A percentile compares a stretch with the other conserved stretches of the same genome.
Conservation (phyloP, 2,113 vertebrate genomes). For the Gulo gulo region DNA sequence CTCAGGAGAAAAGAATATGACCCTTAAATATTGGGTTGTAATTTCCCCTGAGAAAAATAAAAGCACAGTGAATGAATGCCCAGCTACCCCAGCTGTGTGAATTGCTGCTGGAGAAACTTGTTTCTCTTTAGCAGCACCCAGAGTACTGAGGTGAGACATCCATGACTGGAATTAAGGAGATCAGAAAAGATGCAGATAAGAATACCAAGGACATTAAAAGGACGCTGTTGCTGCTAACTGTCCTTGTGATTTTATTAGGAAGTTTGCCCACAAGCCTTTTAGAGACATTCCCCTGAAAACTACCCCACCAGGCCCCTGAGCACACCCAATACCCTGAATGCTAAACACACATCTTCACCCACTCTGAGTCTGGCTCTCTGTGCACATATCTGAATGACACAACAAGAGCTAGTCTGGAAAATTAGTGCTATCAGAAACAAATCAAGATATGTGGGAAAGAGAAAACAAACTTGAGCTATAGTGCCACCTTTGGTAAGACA, state of each 20-base stretch:
- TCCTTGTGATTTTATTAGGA: background rate
- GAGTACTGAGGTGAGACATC: background rate
- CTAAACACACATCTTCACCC: background rate
- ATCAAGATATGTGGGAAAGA: background rate
- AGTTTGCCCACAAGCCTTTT: background rate
- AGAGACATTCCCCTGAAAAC: background rate
- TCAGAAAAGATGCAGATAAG: background rate
- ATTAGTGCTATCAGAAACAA: background rate
- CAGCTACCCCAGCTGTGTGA: too few species aligned
- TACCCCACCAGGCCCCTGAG: too few species aligned
- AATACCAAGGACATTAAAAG: background rate
- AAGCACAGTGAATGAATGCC: too few species aligned
- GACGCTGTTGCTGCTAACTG: background rate
- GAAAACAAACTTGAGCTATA: background rate
- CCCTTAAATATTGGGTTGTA: too few species aligned
- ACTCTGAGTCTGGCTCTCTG: background rate
- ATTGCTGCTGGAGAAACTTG: too few species aligned
- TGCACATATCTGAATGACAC: background rate
- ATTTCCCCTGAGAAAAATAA: too few species aligned
- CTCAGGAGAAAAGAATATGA: too few species aligned
- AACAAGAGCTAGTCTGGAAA: background rate
- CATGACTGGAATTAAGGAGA: background rate
- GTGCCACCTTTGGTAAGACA: background rate
- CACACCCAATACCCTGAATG: background rate
- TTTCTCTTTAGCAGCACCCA: too few species aligned